These are phyloP conservation scores for Callimorpha dominula DNA, from an alignment of 2,888 invertebrate species.

Conservation along the genomic window DNA sequence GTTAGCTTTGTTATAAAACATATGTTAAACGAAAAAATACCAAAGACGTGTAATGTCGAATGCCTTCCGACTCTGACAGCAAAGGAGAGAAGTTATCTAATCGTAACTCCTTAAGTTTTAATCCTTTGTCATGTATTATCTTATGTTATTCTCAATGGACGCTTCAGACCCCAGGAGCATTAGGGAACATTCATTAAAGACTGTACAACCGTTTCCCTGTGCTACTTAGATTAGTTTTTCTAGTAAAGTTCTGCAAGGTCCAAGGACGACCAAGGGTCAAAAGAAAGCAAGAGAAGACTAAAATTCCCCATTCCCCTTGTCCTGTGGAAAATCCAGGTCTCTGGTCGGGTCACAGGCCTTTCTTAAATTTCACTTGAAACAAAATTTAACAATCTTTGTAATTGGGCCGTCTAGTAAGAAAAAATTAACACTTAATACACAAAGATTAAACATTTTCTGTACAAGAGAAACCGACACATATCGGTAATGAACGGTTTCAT, in stretches of 20 bases:
- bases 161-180: no score
- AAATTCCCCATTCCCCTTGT: not conserved
- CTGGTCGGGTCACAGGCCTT: not conserved
- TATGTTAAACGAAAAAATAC: not conserved
- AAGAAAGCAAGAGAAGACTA: no score
- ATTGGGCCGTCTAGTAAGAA: not conserved
- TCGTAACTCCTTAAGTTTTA: not conserved
- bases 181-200: not conserved
- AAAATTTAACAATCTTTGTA: not conserved
- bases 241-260: not conserved
- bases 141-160: not conserved
- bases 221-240: no score
- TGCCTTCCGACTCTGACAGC: not conserved
- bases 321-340: not conserved
- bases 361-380: not conserved
- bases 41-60: not conserved
- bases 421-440: slow-evolving; percentile 13
- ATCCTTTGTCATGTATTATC: not conserved
- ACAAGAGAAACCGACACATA: slow-evolving; percentile 37
- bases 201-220: not conserved
- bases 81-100: not conserved
- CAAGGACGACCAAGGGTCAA: not conserved
- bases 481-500: slow-evolving; percentile 62
- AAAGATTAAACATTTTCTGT: slow-evolving; percentile 12
- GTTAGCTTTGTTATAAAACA: slow-evolving; percentile 3